phyloP scores from a whole-genome alignment of 2,888 invertebrate species.

The Fissipunctia ypsillon region DNA sequence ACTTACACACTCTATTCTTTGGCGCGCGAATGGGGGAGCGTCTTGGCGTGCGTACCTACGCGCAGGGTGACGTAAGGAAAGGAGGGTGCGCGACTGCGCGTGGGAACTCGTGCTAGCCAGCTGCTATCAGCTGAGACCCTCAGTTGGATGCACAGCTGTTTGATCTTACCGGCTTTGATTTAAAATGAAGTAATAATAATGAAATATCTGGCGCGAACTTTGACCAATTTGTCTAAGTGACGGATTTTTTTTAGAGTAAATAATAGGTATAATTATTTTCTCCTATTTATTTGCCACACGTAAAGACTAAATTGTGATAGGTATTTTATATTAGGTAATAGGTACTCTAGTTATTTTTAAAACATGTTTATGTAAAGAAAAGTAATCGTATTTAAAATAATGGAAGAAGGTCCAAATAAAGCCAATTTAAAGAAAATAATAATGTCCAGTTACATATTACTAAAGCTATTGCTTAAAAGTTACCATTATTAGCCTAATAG shows the following conservation, averaged over 20 bases:
- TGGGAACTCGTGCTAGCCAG: slow-evolving; percentile 88
- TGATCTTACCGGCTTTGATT: slow-evolving; percentile 56
- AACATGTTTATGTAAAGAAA: background rate
- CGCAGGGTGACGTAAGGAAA: slow-evolving; percentile 67
- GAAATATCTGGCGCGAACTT: slow-evolving; percentile 7
- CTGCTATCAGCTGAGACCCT: slow-evolving; percentile 81
- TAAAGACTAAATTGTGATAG: background rate
- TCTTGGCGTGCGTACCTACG: slow-evolving; percentile 74
- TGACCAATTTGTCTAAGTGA: slow-evolving; percentile 14
- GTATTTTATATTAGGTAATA: background rate
- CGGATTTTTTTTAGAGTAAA: background rate
- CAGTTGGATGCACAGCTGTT: slow-evolving; percentile 78
- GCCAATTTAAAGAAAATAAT: background rate
- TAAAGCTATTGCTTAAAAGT: background rate
- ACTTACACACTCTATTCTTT: slow-evolving; percentile 62
- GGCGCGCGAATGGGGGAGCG: slow-evolving; percentile 67
- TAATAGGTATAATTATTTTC: background rate
- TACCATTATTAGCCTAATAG: background rate
- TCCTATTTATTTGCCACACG: background rate
- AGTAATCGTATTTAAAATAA: background rate
- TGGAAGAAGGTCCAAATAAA: background rate
- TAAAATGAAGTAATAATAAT: slow-evolving; percentile 50
- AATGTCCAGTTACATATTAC: background rate
- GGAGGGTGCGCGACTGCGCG: slow-evolving; percentile 80
- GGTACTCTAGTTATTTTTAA: background rate